phyloP scores from a whole-genome alignment of 2,888 invertebrate genomes.

The Agrochola lota region DNA sequence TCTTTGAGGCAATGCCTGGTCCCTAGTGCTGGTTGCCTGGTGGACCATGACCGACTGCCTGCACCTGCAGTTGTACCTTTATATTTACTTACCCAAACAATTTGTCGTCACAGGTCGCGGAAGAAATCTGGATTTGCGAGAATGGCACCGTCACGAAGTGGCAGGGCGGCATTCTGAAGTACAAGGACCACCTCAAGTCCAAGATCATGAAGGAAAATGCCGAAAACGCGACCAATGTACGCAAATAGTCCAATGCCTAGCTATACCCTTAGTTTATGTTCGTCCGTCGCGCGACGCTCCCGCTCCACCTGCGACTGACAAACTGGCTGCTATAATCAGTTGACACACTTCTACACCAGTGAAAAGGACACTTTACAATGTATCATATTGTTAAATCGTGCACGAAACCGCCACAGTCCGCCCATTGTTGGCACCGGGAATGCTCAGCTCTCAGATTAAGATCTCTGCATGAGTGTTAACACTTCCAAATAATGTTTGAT shows the following conservation, averaged over 20 bases:
- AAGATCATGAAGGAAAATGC: constrained; percentile 95
- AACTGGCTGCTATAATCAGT: constrained; percentile 19
- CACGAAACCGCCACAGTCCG: not conserved
- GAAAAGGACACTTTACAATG: constrained; percentile 21
- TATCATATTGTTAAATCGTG: constrained; percentile 17
- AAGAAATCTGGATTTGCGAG: constrained; percentile 99
- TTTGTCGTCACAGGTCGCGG: constrained; percentile 94
- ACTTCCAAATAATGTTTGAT: constrained; percentile 7
- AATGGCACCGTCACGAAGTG: constrained; percentile 98
- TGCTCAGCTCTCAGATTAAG: constrained; percentile 21
- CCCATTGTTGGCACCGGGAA: not conserved
- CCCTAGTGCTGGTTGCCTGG: too few relatives aligned
- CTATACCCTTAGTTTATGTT: constrained; percentile 64
- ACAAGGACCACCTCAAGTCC: constrained; percentile 98
- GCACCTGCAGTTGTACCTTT: not conserved
- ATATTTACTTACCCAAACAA: constrained; percentile 7
- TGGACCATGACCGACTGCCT: not conserved
- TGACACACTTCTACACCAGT: constrained; percentile 25
- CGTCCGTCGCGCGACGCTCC: constrained; percentile 59
- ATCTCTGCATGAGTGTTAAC: not conserved
- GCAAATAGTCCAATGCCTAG: constrained; percentile 80
- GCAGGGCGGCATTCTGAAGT: constrained; percentile 98
- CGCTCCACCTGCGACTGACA: constrained; percentile 57
- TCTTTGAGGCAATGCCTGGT: not conserved
- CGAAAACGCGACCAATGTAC: constrained; percentile 86